Evolutionary conservation across 2,888 invertebrate species (phyloP).

Genomic region (Heliconius ismenius): DNA sequence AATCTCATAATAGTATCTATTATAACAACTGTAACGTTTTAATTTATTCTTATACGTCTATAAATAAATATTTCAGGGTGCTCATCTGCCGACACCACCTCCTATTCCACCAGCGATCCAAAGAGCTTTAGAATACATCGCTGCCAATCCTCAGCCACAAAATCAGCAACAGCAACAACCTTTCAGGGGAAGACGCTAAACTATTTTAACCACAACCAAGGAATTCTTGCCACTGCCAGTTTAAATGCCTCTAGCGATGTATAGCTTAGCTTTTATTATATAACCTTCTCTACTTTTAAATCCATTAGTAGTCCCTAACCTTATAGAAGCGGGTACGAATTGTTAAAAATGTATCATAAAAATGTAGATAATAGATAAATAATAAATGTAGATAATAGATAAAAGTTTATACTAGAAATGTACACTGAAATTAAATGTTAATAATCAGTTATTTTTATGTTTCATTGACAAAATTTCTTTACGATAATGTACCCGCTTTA

Average conservation of each 20-base stretch:
- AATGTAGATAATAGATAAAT: background rate
- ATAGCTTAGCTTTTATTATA: constrained; percentile 19
- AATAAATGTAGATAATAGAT: background rate
- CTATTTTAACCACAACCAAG: background rate
- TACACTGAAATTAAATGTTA: constrained; percentile 15
- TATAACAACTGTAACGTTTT: too few species aligned
- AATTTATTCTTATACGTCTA: background rate
- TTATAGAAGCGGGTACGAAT: constrained; percentile 10
- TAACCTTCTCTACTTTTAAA: background rate
- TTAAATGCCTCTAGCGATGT: constrained; percentile 15
- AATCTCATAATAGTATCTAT: background rate
- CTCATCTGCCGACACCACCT: constrained; percentile 91
- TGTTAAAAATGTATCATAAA: constrained; percentile 1
- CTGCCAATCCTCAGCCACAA: constrained; percentile 51
- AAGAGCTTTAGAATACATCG: constrained; percentile 84
- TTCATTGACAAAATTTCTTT: background rate
- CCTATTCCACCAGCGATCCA: constrained; percentile 89
- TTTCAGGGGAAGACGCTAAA: constrained; percentile 29
- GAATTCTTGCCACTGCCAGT: constrained; percentile 23
- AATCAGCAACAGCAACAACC: constrained; percentile 46
- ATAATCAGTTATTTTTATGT: background rate
- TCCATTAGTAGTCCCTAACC: background rate
- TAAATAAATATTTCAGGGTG: constrained; percentile 74
- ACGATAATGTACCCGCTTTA: background rate
- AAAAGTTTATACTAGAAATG: background rate